phyloP scores from a whole-genome alignment of 2,888 invertebrate species.

The Tachystola acroxantha region DNA sequence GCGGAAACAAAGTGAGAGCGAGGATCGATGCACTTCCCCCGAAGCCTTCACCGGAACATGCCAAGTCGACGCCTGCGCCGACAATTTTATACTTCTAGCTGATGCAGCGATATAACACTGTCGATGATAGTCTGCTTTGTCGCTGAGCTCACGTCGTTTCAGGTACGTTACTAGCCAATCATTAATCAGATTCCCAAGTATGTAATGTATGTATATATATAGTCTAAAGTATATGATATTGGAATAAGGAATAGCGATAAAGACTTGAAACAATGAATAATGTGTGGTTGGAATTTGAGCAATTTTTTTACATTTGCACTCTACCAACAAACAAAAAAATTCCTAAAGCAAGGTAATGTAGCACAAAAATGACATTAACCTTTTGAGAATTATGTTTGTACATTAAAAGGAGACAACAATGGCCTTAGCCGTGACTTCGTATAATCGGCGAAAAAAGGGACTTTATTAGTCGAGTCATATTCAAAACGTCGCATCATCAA shows the following conservation, averaged over 20 bases:
- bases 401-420: constrained; percentile 29
- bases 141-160: constrained; percentile 73
- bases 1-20: constrained; percentile 34
- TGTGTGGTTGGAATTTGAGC: no score
- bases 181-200: constrained; percentile 2
- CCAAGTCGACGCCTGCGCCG: constrained; percentile 66
- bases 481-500: constrained; percentile 53
- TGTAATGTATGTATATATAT: no score
- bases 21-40: constrained; percentile 41
- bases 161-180: constrained; percentile 48
- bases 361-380: constrained; percentile 14
- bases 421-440: constrained; percentile 27
- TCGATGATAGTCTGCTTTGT: constrained; percentile 78
- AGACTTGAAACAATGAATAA: no score
- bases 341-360: no score
- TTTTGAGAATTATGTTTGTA: constrained; percentile 18
- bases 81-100: constrained; percentile 60
- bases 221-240: no score
- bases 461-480: constrained; percentile 41
- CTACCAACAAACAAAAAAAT: no score
- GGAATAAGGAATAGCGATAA: no score
- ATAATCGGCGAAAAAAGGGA: constrained; percentile 30
- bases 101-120: constrained; percentile 66
- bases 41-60: constrained; percentile 44
- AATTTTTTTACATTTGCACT: no score